Conservation (phyloP, 2,113 vertebrate genomes). For the Cyanistes caeruleus region DNA sequence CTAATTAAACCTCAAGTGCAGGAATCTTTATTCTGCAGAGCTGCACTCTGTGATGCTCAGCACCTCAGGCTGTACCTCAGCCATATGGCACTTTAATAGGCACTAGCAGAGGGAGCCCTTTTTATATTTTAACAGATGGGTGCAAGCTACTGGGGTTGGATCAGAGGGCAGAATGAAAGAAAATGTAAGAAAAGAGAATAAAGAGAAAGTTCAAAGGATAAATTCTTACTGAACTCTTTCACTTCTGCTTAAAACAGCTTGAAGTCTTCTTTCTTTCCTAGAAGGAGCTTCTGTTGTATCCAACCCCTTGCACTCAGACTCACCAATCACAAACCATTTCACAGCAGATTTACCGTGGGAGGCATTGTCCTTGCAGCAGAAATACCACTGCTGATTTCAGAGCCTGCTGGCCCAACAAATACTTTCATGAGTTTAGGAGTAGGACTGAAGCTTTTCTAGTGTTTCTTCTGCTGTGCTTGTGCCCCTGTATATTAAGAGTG, state of each 20-base stretch:
- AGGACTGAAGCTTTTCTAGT: neutral
- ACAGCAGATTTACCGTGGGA: neutral
- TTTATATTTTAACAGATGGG: conserved; percentile 53
- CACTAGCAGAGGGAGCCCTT: conserved; percentile 6
- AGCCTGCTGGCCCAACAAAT: neutral
- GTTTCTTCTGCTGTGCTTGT: neutral
- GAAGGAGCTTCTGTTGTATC: neutral
- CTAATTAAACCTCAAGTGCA: conserved; percentile 52
- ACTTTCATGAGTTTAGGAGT: neutral
- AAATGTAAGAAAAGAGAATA: neutral
- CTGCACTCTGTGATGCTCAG: neutral
- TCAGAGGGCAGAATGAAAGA: neutral
- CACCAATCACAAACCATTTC: neutral
- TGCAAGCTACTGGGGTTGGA: neutral
- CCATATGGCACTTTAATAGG: conserved; percentile 60
- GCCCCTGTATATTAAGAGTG: too few relatives aligned
- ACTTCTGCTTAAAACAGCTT: neutral
- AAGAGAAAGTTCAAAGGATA: neutral
- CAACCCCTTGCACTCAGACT: neutral
- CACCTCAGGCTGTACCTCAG: conserved; percentile 48
- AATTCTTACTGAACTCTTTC: neutral
- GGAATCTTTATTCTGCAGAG: neutral
- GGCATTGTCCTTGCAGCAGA: neutral
- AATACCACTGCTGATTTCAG: neutral
- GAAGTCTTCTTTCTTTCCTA: neutral